phyloP scores from a whole-genome alignment of 2,113 vertebrate species.

The Triplophysa dalaica region DNA sequence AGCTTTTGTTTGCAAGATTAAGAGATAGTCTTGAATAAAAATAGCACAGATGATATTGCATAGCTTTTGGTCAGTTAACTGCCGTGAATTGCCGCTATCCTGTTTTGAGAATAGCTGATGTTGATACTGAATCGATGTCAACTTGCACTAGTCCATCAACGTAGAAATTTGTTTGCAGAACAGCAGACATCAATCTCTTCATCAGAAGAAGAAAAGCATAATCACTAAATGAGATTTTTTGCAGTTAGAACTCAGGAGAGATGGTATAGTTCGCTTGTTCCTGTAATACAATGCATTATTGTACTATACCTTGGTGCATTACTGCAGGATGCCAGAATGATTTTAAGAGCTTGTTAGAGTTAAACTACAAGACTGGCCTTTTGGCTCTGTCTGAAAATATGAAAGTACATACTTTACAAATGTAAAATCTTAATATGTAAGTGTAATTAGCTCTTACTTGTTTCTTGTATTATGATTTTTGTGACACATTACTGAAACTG shows the following conservation, averaged over 20 bases:
- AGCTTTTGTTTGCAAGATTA: too few relatives aligned
- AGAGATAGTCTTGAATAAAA: too few relatives aligned
- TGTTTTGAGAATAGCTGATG: background rate
- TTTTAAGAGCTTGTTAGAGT: background rate
- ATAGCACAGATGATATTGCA: background rate
- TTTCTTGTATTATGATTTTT: background rate
- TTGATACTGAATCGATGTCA: background rate
- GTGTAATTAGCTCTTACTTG: background rate
- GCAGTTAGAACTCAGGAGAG: background rate
- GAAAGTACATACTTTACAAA: background rate
- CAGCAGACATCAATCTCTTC: conserved; percentile 11
- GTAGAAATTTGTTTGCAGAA: conserved; percentile 1
- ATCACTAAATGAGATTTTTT: conserved; percentile 3
- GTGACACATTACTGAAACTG: background rate
- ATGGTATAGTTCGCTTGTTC: background rate
- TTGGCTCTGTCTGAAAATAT: background rate
- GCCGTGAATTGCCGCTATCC: too few relatives aligned
- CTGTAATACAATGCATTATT: background rate
- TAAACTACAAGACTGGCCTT: background rate
- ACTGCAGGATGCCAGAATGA: background rate
- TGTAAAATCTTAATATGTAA: background rate
- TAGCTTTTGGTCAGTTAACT: background rate
- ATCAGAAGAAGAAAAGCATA: background rate
- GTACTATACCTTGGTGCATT: background rate
- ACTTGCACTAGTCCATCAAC: background rate